phyloP scores from a whole-genome alignment of 2,113 vertebrate species.

The Psettodes erumei region DNA sequence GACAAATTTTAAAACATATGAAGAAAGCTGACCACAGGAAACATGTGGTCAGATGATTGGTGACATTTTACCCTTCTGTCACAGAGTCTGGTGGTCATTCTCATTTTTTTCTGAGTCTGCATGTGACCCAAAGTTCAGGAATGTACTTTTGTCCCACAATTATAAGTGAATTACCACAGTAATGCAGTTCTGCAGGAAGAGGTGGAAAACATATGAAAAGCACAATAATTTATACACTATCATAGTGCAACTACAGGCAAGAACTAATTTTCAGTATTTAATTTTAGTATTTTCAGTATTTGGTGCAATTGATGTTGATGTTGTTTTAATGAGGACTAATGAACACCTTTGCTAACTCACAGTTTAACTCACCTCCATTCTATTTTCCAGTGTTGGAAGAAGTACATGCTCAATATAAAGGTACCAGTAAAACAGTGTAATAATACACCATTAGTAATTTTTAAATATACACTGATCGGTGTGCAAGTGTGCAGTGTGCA shows the following conservation, averaged over 20 bases:
- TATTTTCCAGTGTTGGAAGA: constrained; percentile 1
- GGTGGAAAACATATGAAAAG: neutral
- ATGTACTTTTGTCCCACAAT: neutral
- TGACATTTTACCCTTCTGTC: constrained; percentile 15
- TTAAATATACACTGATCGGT: too few relatives aligned
- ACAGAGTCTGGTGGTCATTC: constrained; percentile 22
- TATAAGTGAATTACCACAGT: neutral
- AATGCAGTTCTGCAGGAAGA: constrained; percentile 1
- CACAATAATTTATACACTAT: neutral
- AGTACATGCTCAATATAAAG: neutral
- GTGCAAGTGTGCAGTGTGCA: too few relatives aligned
- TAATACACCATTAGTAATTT: neutral
- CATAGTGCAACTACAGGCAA: neutral
- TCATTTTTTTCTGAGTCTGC: neutral
- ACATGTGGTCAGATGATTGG: constrained; percentile 18
- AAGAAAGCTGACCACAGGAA: constrained; percentile 39
- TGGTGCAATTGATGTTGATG: neutral
- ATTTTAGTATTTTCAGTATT: too few relatives aligned
- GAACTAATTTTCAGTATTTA: neutral
- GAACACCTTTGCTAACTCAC: neutral
- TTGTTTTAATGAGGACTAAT: neutral
- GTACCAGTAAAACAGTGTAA: neutral
- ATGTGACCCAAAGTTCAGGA: constrained; percentile 17
- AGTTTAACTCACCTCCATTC: neutral
- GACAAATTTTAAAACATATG: constrained; percentile 21